Evolutionary conservation across 2,797 vertebrate species (phyloP).

Genomic region (Aphelocoma californica): DNA sequence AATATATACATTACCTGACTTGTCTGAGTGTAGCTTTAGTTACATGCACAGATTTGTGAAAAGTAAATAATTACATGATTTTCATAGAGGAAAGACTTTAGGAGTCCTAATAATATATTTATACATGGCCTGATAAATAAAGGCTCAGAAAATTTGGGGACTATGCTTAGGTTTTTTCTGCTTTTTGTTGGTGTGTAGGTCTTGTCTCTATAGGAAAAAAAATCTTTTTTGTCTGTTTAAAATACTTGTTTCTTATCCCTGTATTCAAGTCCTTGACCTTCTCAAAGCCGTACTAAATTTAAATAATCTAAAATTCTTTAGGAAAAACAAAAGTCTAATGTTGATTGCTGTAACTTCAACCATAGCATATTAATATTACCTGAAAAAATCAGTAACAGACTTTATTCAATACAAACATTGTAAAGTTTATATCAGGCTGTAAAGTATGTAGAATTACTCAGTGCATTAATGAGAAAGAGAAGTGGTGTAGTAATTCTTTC

Average conservation of each 20-base stretch:
- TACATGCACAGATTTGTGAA: background rate
- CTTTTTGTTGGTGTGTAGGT: background rate
- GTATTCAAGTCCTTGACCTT: background rate
- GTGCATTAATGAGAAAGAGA: background rate
- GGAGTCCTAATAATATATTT: background rate
- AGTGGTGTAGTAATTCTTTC: background rate
- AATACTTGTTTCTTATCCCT: background rate
- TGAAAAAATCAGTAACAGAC: background rate
- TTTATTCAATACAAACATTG: background rate
- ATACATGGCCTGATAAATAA: background rate
- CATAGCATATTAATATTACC: background rate
- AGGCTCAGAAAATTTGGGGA: background rate
- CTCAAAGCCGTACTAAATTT: background rate
- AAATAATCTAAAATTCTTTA: background rate
- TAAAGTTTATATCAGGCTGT: background rate
- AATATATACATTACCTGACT: background rate
- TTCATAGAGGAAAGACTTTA: background rate
- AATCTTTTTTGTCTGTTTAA: background rate
- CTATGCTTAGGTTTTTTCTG: background rate
- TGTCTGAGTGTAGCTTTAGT: background rate
- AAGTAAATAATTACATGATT: background rate
- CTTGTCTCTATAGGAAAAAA: background rate
- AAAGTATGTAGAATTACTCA: background rate
- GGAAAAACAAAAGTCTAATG: background rate
- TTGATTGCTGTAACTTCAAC: background rate